These are phyloP conservation scores for Gobionotothen gibberifrons DNA, from an alignment of 2,797 vertebrate species.

Conservation along the genomic window DNA sequence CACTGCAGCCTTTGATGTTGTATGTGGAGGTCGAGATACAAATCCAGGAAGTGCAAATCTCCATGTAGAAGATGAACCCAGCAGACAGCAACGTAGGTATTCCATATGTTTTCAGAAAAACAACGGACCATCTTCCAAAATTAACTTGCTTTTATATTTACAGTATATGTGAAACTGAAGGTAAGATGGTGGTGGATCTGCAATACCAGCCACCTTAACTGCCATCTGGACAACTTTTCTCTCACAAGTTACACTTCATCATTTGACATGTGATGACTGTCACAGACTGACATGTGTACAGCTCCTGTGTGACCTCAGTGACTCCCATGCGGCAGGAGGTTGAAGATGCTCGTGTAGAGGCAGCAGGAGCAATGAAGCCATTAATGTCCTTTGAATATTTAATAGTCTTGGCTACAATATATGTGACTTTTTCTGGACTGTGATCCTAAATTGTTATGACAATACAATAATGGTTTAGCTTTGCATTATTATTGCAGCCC, in stretches of 20 bases:
- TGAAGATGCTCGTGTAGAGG: background rate
- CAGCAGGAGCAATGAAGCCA: too few species aligned
- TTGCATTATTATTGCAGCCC: background rate
- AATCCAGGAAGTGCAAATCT: constrained; percentile 15
- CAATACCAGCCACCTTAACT: background rate
- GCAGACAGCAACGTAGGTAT: background rate
- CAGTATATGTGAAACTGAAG: background rate
- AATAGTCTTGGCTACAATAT: too few species aligned
- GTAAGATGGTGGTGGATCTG: background rate
- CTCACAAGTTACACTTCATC: constrained; percentile 14
- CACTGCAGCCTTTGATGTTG: constrained; percentile 17
- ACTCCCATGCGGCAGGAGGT: constrained; percentile 15
- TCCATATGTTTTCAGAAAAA: background rate
- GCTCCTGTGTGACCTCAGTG: constrained; percentile 1
- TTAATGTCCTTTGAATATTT: too few species aligned
- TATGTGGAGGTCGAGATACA: constrained; percentile 32
- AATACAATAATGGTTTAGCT: background rate
- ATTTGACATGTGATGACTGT: background rate
- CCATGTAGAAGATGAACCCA: constrained; percentile 4
- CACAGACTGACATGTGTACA: background rate
- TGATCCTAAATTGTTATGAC: background rate
- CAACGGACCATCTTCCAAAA: background rate
- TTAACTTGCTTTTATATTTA: background rate
- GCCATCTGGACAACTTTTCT: constrained; percentile 19
- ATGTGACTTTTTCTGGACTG: background rate